Evolutionary conservation across 1,140 invertebrate species (phyloP).

Genomic region (Drosophila insularis): DNA sequence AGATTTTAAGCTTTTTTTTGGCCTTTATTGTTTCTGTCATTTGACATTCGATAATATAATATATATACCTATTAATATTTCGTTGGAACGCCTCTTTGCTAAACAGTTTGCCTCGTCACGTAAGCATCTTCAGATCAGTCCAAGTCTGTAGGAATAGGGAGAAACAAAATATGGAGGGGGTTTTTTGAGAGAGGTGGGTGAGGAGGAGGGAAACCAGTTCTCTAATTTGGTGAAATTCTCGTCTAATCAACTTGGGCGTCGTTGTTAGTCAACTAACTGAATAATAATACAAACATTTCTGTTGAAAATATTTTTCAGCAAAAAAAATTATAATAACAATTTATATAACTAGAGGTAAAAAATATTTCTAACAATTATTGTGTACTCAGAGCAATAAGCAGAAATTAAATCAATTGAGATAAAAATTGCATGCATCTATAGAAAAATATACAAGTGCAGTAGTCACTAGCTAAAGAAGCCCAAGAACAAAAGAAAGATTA

Average conservation of each 20-base stretch:
- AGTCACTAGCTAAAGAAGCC: not conserved
- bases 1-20: conserved; percentile 47
- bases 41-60: conserved; percentile 34
- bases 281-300: conserved; percentile 34
- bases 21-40: conserved; percentile 35
- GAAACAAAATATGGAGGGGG: not conserved
- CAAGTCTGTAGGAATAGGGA: no score
- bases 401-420: conserved; percentile 63
- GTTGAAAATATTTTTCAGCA: conserved; percentile 56
- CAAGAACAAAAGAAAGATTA: not conserved
- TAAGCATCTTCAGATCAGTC: conserved; percentile 56
- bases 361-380: conserved; percentile 59
- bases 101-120: conserved; percentile 54
- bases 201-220: conserved; percentile 57
- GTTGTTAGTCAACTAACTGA: conserved; percentile 7
- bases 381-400: conserved; percentile 47
- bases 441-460: conserved; percentile 28
- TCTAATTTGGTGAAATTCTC: conserved; percentile 71
- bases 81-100: conserved; percentile 58
- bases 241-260: conserved; percentile 41
- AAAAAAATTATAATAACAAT: conserved; percentile 58
- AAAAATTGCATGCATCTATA: conserved; percentile 39
- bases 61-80: conserved; percentile 57
- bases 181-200: not conserved
- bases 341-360: not conserved